Evolutionary conservation across 2,113 vertebrate species (phyloP), one percentile per base, ranked within the genome.

Genomic region (Ammospiza caudacuta): DNA sequence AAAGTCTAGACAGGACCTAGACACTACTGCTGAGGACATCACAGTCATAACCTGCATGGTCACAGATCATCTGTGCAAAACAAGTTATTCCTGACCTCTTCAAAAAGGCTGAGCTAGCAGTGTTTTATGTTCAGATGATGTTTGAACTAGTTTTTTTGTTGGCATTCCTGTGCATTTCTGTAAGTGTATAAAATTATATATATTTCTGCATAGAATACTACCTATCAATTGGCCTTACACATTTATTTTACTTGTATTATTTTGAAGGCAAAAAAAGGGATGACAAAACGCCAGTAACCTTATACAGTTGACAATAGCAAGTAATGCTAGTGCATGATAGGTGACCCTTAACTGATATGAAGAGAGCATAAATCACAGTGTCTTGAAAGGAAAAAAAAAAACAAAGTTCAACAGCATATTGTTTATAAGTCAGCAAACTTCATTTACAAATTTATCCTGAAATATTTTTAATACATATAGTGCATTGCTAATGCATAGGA

Each of bases 371-470:
- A 75, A 68, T 83, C 52, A 88, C 13, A 58, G 8, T 68, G 29
- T 55, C 62, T 85, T 66, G 23, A 92, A 81, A 89, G 14, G 69
- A 52, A 58, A 18, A 28, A 85, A 51, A 28, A 24, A 12, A 14
- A 4, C 4, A 52, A 72, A 28, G 2, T 77, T 13, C 61, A 59
- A 52, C 12, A 37, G 8, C 9, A 49, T 90, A 79, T 70, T 90
- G 17, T 80, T n/a, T 89, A 61, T 90, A 94, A 94, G 84, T 87
- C 57, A 87, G 74, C 54, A 93, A 85, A 15, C 15, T 70, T 94
- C 18, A 84, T 95, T 94, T 90, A 46, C 54, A 93, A 94, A 96
- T 95, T 92, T 94, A 91, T 94, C 43, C 64, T 78, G 70, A 78
- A 87, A 77, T 81, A 64, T 47, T 91, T 84, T 96, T 83, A 44